phyloP scores from a whole-genome alignment of 1,140 invertebrate genomes.

The Panulirus ornatus region DNA sequence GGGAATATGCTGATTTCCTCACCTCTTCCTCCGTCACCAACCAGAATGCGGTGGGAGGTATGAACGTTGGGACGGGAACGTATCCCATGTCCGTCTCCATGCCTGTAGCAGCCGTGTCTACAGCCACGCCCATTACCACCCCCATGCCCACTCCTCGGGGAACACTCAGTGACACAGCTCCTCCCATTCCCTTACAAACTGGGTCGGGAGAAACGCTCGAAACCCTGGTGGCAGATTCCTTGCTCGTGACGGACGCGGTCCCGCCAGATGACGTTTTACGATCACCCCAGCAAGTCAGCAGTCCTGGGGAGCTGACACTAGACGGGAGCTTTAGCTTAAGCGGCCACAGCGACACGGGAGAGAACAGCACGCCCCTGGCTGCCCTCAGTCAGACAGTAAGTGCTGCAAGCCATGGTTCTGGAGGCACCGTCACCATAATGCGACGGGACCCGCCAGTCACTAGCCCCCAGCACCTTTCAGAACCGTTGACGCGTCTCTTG shows the following conservation, averaged over 20 bases:
- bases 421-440: constrained; percentile 73
- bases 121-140: constrained; percentile 2
- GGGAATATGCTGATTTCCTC: constrained; percentile 53
- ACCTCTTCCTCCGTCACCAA: constrained; percentile 6
- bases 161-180: background rate
- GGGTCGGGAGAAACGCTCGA: constrained; percentile 55
- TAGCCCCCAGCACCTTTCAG: constrained; percentile 54
- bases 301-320: constrained; percentile 49
- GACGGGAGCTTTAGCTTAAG: constrained; percentile 62
- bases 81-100: constrained; percentile 1
- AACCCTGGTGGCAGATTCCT: constrained; percentile 46
- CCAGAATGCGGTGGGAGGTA: constrained; percentile 1
- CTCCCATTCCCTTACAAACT: constrained; percentile 44
- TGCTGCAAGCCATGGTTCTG: constrained; percentile 70
- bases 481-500: constrained; percentile 67
- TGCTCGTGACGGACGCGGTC: constrained; percentile 52
- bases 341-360: constrained; percentile 40
- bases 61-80: background rate
- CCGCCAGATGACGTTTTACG: constrained; percentile 58
- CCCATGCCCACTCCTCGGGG: background rate
- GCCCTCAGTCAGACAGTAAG: constrained; percentile 68
- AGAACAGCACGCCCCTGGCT: constrained; percentile 45
- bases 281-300: constrained; percentile 53
- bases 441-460: constrained; percentile 22
- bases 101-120: background rate